Percentiles rank a stretch among this genome's conserved stretches.
phyloP scores from a whole-genome alignment of 2,797 vertebrate species.

The Sebastes minor region DNA sequence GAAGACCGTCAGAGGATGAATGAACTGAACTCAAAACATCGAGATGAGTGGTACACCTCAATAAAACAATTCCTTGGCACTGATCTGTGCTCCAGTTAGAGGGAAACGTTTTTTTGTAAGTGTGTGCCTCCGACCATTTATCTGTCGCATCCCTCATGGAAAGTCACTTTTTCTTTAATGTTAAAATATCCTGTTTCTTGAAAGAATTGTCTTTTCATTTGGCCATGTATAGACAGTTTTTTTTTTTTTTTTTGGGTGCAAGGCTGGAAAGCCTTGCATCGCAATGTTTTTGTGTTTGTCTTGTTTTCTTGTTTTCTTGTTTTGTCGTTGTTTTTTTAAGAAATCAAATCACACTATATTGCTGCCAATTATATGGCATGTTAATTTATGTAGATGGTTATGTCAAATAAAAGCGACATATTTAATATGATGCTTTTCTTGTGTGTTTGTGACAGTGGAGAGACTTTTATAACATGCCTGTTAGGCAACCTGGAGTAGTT shows the following conservation, averaged over 20 bases:
- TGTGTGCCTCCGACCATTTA: background rate
- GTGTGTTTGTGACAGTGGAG: conserved; percentile 1
- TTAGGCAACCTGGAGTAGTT: background rate
- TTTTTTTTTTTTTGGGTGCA: background rate
- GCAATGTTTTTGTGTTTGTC: conserved; percentile 13
- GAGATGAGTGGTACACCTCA: background rate
- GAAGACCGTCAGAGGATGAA: conserved; percentile 32
- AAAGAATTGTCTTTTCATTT: conserved; percentile 3
- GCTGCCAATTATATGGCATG: conserved; percentile 44
- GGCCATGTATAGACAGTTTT: background rate
- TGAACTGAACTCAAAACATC: conserved; percentile 18
- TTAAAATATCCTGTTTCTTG: background rate
- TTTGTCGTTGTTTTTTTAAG: background rate
- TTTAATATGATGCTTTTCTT: conserved; percentile 5
- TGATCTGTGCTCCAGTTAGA: background rate
- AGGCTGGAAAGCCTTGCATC: conserved; percentile 6
- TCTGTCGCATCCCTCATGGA: conserved; percentile 6
- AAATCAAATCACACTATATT: conserved; percentile 41
- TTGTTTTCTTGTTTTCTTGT: background rate
- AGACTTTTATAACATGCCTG: background rate
- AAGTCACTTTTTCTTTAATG: background rate
- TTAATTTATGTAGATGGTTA: conserved; percentile 58
- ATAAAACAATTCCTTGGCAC: background rate
- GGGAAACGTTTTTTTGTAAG: background rate
- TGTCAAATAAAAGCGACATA: conserved; percentile 61